Base-by-base conservation (phyloP, 2,888 invertebrate species). In the Amphimallon solstitiale region DNA sequence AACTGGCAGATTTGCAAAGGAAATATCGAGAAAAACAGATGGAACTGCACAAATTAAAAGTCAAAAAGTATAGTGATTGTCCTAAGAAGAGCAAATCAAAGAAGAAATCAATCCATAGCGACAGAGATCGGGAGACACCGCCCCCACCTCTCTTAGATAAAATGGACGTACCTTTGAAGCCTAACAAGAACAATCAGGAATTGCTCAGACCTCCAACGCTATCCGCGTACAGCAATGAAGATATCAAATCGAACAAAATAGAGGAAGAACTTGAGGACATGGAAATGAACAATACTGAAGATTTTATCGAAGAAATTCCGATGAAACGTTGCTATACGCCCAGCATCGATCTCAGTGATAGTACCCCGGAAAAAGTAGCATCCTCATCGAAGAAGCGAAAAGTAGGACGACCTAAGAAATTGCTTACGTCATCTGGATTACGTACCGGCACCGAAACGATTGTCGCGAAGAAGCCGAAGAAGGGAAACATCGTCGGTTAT, bases 1-100 rank as follows among this genome's bases (percentile, higher is more conserved):
- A 90, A 65, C 79, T 95, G 68, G 92, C 93, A 17, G 93, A 94
- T 59, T 84, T 95, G 23, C 92, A 94, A 75, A 85, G 91, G 21
- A 90, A 92, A 76, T 92, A 93, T 77, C 89, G 89, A 69, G 94
- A 95, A 78, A 93, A 93, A 78, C 92, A 94, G 77, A 89, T 89
- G 29, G 93, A 95, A 80, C 82, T 95, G n/a, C 89, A 88, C 68
- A 90, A 90, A 71, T 83, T 92, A 43, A 87, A 87, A 67, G 83
- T 86, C 66, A 77, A 77, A 64, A 62, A 71, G 6, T 71, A 72
- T 48, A 68, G 46, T 5, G 68, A 64, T 7, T 76, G 75, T 45
- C 72, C 74, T 7, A 87, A 85, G 74, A 84, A 86, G 63, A 81
- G 81, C 1, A 80, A 84, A 67, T 82, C 84, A 0, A 78, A 85